phyloP scores from a whole-genome alignment of 2,888 invertebrate genomes.

The Gymnosoma rotundatum region DNA sequence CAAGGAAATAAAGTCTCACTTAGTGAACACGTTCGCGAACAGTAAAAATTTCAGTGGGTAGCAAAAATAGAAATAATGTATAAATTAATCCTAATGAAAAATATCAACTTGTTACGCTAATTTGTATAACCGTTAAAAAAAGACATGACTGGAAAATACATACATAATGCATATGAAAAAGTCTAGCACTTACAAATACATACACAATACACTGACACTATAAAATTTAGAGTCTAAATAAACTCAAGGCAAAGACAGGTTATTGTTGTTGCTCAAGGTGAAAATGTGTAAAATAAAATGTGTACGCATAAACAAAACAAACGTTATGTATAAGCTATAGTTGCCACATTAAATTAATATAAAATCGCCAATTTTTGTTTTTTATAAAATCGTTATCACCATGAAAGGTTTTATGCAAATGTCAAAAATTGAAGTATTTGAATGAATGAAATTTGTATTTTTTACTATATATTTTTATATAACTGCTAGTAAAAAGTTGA shows the following conservation, averaged over 20 bases:
- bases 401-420: too few species aligned
- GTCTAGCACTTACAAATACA: neutral
- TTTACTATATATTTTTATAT: too few species aligned
- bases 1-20: too few species aligned
- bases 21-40: too few species aligned
- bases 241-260: too few species aligned
- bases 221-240: too few species aligned
- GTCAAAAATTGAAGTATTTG: too few species aligned
- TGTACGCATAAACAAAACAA: slow-evolving; percentile 21
- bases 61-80: too few species aligned
- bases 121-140: neutral
- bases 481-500: too few species aligned
- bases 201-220: neutral
- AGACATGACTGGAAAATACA: slow-evolving; percentile 18
- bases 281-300: neutral
- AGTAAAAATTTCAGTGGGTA: too few species aligned
- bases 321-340: slow-evolving; percentile 1
- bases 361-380: neutral
- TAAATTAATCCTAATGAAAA: neutral
- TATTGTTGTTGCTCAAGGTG: neutral
- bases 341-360: neutral
- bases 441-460: too few species aligned
- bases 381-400: too few species aligned
- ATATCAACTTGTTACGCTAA: slow-evolving; percentile 31
- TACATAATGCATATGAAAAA: neutral